Conservation (phyloP, 64 coral and sea anemone genomes). For the Stylophora pistillata region DNA sequence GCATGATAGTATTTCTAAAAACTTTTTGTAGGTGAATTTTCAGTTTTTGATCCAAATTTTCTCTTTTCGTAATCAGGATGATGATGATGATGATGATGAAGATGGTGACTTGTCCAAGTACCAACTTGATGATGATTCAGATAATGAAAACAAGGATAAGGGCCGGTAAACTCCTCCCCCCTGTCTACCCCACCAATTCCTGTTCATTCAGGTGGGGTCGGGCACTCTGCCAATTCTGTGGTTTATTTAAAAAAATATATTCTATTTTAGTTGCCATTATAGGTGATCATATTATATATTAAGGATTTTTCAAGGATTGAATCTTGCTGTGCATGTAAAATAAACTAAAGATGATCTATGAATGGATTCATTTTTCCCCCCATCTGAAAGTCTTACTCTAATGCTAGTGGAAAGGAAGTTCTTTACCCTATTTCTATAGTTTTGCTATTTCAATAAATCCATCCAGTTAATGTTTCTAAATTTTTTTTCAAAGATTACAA, state of each 20-base stretch:
- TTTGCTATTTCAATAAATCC: too few relatives aligned
- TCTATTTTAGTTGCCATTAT: neutral
- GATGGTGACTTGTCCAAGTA: conserved; percentile 92
- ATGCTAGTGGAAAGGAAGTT: too few relatives aligned
- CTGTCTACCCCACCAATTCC: conserved; percentile 74
- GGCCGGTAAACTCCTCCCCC: conserved; percentile 86
- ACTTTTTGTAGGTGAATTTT: neutral
- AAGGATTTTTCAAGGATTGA: neutral
- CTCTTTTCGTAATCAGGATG: conserved; percentile 26
- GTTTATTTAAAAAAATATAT: neutral
- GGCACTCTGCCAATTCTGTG: conserved; percentile 52
- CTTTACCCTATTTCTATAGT: too few relatives aligned
- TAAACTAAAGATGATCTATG: too few relatives aligned
- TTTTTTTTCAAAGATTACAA: too few relatives aligned
- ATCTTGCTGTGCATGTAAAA: too few relatives aligned
- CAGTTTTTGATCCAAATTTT: neutral
- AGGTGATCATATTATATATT: neutral
- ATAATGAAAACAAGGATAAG: conserved; percentile 93
- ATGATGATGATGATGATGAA: conserved; percentile 85
- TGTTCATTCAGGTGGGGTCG: conserved; percentile 77
- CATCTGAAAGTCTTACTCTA: too few relatives aligned
- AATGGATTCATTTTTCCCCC: too few relatives aligned
- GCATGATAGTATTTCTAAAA: neutral
- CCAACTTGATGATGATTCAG: conserved; percentile 77
- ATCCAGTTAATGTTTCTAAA: too few relatives aligned